A percentile compares a stretch with the other conserved stretches of the same genome.
Conservation (phyloP, 2,888 invertebrate genomes). For the Adineta ricciae region DNA sequence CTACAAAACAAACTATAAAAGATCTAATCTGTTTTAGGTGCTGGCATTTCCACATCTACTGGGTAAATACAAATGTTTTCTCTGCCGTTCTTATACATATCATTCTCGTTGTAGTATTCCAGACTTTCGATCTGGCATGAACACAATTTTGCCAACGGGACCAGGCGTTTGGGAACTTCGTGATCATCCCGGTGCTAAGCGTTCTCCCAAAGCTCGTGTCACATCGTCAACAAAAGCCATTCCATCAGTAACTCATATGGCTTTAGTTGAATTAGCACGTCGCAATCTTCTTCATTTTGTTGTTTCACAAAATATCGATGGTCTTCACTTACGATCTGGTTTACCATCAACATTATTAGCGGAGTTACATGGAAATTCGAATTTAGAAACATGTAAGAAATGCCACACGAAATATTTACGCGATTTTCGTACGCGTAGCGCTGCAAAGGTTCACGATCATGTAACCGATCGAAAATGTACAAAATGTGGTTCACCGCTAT, state of each 20-base stretch:
- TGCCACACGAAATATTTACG: slow-evolving; percentile 18
- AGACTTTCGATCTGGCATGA: slow-evolving; percentile 13
- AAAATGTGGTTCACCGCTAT: neutral
- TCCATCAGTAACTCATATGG: slow-evolving; percentile 24
- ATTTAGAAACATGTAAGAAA: slow-evolving; percentile 16
- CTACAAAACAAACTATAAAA: neutral
- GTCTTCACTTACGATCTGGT: slow-evolving; percentile 64
- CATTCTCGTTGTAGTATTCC: slow-evolving; percentile 4
- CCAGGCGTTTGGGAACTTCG: slow-evolving; percentile 20
- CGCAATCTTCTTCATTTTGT: neutral
- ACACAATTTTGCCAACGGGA: neutral
- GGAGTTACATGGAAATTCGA: slow-evolving; percentile 26
- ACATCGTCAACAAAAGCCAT: neutral
- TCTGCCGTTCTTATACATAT: neutral
- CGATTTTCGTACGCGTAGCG: slow-evolving; percentile 8
- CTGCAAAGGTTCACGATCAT: slow-evolving; percentile 1
- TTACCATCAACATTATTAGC: slow-evolving; percentile 51
- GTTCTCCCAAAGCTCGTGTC: neutral
- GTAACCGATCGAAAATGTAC: neutral
- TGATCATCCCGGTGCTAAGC: neutral
- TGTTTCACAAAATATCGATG: slow-evolving; percentile 23
- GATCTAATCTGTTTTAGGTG: neutral
- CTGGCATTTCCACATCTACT: neutral
- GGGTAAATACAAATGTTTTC: neutral
- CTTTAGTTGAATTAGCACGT: slow-evolving; percentile 13